These are phyloP conservation scores for Vombatus ursinus DNA, from an alignment of 2,113 vertebrate species.

Conservation along the genomic window DNA sequence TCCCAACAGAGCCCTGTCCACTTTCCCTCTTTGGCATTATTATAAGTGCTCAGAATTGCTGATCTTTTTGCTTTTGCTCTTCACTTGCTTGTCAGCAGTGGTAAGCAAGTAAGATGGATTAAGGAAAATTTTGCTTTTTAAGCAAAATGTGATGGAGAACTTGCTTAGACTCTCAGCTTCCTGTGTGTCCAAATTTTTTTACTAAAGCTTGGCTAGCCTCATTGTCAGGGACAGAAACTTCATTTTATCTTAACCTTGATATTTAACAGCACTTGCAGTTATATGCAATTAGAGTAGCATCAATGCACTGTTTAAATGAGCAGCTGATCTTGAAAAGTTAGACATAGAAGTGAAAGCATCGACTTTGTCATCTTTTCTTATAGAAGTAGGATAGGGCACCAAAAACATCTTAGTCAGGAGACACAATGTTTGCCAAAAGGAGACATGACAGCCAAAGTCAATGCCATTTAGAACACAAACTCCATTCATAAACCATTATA, in stretches of 20 bases:
- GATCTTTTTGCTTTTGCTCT: neutral
- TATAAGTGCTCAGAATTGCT: neutral
- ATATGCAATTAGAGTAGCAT: neutral
- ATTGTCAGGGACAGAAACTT: neutral
- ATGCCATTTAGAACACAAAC: neutral
- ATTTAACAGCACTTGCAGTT: neutral
- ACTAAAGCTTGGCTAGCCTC: neutral
- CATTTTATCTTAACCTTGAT: neutral
- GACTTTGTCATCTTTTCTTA: neutral
- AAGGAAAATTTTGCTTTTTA: neutral
- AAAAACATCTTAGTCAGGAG: neutral
- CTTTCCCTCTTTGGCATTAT: neutral
- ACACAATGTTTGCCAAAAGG: neutral
- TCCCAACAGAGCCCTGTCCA: neutral
- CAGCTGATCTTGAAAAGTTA: neutral
- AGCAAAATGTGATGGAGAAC: neutral
- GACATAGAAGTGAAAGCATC: neutral
- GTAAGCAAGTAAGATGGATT: neutral
- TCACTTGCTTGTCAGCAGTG: neutral
- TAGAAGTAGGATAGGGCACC: neutral
- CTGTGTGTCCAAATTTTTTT: neutral
- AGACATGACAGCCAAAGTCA: neutral
- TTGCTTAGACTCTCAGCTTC: too few species aligned
- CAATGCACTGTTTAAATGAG: neutral
- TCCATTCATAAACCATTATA: neutral